A percentile compares a stretch with the other conserved stretches of the same genome.
phyloP scores from a whole-genome alignment of 2,888 invertebrate genomes.

The Cistogaster globosa region DNA sequence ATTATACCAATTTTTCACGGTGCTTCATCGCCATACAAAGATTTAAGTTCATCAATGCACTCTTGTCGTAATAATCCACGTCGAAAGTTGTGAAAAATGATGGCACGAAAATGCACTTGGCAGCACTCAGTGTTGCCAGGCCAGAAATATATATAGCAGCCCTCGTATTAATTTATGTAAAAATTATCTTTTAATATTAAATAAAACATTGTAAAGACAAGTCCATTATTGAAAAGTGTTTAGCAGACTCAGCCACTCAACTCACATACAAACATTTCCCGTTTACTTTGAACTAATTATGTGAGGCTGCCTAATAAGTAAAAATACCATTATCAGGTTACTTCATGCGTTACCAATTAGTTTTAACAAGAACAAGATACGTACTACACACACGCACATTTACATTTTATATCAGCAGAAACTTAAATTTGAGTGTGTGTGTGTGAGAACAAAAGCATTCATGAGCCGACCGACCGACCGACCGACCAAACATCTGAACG shows the following conservation, averaged over 20 bases:
- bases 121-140: too few relatives aligned
- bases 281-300: slow-evolving; percentile 59
- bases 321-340: slow-evolving; percentile 51
- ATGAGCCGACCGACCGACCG: not conserved
- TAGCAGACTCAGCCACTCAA: not conserved
- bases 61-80: too few relatives aligned
- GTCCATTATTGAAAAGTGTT: not conserved
- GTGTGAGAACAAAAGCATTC: not conserved
- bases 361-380: slow-evolving; percentile 14
- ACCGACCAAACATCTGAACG: not conserved
- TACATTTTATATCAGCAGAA: slow-evolving; percentile 3
- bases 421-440: not conserved
- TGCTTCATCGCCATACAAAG: too few relatives aligned
- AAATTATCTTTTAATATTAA: slow-evolving; percentile 3
- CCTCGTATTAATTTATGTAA: not conserved
- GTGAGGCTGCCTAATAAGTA: slow-evolving; percentile 32
- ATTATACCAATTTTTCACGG: too few relatives aligned
- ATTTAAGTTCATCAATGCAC: too few relatives aligned
- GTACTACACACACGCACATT: not conserved
- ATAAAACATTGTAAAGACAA: not conserved
- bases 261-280: slow-evolving; percentile 5
- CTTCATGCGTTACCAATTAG: slow-evolving; percentile 66
- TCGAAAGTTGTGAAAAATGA: too few relatives aligned
- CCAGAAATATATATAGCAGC: too few relatives aligned
- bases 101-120: too few relatives aligned